Evolutionary conservation across 1,140 invertebrate species (phyloP).

Genomic region (Psix sp.): DNA sequence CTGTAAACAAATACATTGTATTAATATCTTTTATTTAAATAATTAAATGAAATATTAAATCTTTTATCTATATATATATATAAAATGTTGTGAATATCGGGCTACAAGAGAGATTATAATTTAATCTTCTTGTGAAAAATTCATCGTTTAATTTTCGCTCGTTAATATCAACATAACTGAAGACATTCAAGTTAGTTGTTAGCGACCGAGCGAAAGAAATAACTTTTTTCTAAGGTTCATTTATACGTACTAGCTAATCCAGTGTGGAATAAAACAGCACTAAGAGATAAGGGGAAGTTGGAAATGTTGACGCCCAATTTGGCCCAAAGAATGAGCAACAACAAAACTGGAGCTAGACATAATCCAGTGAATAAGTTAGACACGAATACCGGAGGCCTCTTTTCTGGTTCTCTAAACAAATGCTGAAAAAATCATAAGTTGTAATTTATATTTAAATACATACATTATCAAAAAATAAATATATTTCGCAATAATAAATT

Average conservation of each 20-base stretch:
- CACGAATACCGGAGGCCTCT: constrained; percentile 89
- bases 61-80: background rate
- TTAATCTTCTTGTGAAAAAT: constrained; percentile 73
- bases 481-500: background rate
- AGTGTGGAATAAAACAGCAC: constrained; percentile 91
- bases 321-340: constrained; percentile 92
- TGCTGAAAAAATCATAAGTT: constrained; percentile 82
- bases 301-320: constrained; percentile 93
- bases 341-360: constrained; percentile 87
- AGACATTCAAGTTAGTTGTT: constrained; percentile 56
- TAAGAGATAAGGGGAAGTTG: constrained; percentile 86
- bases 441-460: background rate
- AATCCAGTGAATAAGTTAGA: constrained; percentile 94
- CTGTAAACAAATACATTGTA: constrained; percentile 75
- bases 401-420: constrained; percentile 94
- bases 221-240: background rate
- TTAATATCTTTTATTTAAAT: too few species aligned
- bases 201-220: constrained; percentile 62
- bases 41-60: too few species aligned
- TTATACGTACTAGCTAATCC: constrained; percentile 83
- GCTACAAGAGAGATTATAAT: constrained; percentile 69
- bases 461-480: background rate
- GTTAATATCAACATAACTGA: constrained; percentile 65
- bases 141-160: constrained; percentile 68
- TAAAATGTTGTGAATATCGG: constrained; percentile 69